These are phyloP conservation scores for Protobothrops mucrosquamatus DNA, from an alignment of 2,113 vertebrate genomes.

Conservation along the genomic window DNA sequence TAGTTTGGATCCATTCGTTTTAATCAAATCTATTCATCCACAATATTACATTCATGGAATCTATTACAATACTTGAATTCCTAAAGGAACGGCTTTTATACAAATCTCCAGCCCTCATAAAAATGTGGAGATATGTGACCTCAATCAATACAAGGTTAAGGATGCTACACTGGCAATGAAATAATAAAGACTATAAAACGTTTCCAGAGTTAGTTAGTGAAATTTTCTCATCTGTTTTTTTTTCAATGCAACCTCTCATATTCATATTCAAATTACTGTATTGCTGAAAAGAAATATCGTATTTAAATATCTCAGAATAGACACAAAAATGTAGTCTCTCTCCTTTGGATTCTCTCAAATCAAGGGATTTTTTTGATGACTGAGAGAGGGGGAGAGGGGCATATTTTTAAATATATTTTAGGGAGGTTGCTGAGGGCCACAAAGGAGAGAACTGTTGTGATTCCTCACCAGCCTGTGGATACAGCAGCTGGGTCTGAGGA, in stretches of 20 bases:
- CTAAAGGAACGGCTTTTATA: not conserved
- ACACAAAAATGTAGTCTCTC: not conserved
- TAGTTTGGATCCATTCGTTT: not conserved
- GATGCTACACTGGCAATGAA: not conserved
- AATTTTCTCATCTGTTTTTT: not conserved
- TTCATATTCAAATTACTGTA: not conserved
- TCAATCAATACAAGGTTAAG: not conserved
- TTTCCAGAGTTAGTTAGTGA: not conserved
- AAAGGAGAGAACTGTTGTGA: not conserved
- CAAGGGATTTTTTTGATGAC: not conserved
- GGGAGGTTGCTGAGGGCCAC: not conserved
- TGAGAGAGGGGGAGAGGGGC: not conserved
- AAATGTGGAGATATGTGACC: not conserved
- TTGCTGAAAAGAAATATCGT: not conserved
- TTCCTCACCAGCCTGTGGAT: too few species aligned
- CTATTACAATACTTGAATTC: not conserved
- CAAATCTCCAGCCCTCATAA: not conserved
- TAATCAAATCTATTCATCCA: not conserved
- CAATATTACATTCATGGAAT: not conserved
- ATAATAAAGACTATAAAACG: not conserved
- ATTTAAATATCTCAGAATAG: not conserved
- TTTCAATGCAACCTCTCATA: not conserved
- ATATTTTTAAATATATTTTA: not conserved
- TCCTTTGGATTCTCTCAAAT: not conserved
- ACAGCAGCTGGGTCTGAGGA: too few species aligned